These are phyloP conservation scores for Cirrhinus molitorella DNA, from an alignment of 2,797 vertebrate species.

Conservation along the genomic window DNA sequence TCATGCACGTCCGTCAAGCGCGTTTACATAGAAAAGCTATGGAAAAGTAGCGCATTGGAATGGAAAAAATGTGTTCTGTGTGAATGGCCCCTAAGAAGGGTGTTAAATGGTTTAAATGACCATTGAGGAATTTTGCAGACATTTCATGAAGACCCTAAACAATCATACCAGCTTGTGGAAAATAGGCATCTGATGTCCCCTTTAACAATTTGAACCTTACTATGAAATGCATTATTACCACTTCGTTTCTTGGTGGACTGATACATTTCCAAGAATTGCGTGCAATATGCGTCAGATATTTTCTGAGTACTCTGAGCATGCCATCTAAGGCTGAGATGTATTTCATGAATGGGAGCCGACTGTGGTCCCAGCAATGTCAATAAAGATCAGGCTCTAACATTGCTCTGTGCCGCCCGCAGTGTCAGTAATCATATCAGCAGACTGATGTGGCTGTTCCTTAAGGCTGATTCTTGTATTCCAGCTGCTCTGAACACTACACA, in stretches of 20 bases:
- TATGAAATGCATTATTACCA: neutral
- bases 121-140: no score
- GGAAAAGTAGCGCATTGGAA: no score
- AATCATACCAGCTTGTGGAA: no score
- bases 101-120: no score
- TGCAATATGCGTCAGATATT: neutral
- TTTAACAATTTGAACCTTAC: neutral
- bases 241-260: neutral
- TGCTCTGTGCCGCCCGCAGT: neutral
- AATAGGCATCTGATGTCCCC: no score
- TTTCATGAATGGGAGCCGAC: conserved; percentile 5
- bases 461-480: conserved; percentile 25
- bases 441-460: conserved; percentile 34
- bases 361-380: conserved; percentile 31
- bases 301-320: neutral
- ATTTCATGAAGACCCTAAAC: no score
- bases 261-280: neutral
- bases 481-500: conserved; percentile 6
- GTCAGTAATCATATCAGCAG: conserved; percentile 36
- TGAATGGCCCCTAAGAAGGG: no score
- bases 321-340: neutral
- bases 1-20: no score
- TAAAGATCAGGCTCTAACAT: conserved; percentile 30
- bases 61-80: no score
- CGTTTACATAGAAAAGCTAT: no score